Conservation (phyloP, 2,888 invertebrate species). For the Panzeria rudis region DNA sequence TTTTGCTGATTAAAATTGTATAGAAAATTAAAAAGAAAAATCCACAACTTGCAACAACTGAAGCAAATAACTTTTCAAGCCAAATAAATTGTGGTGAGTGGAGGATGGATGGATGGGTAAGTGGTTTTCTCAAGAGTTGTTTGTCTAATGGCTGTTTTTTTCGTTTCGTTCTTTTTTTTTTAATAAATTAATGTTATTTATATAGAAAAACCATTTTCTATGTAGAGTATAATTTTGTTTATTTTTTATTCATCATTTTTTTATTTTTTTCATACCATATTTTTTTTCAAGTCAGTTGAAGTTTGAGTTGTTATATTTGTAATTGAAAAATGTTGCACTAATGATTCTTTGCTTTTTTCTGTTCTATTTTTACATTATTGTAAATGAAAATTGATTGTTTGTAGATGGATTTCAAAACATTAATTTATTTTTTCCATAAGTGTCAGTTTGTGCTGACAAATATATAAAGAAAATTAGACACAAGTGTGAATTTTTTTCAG, state of each 20-base stretch:
- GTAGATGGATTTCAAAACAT: slow-evolving; percentile 31
- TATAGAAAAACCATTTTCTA: slow-evolving; percentile 33
- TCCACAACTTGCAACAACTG: slow-evolving; percentile 1
- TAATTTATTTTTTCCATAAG: slow-evolving; percentile 51
- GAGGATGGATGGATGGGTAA: neutral
- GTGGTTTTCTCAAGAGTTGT: neutral
- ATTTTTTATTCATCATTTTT: neutral
- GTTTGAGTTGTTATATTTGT: slow-evolving; percentile 27
- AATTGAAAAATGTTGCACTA: slow-evolving; percentile 66
- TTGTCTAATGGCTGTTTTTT: slow-evolving; percentile 49
- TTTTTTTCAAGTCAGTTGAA: neutral
- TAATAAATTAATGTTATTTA: slow-evolving; percentile 9
- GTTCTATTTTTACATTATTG: neutral
- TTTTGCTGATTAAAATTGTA: slow-evolving; percentile 81
- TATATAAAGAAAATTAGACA: neutral
- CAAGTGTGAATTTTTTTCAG: neutral
- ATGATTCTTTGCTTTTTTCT: slow-evolving; percentile 50
- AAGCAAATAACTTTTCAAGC: slow-evolving; percentile 32
- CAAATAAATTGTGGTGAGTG: slow-evolving; percentile 25
- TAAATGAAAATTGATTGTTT: slow-evolving; percentile 63
- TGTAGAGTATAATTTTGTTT: neutral
- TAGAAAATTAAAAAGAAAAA: slow-evolving; percentile 52
- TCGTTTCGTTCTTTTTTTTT: neutral
- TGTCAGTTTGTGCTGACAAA: slow-evolving; percentile 43
- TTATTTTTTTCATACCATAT: neutral